Conservation (phyloP, 1,140 invertebrate genomes). For the Trachymyrmex cornetzi region DNA sequence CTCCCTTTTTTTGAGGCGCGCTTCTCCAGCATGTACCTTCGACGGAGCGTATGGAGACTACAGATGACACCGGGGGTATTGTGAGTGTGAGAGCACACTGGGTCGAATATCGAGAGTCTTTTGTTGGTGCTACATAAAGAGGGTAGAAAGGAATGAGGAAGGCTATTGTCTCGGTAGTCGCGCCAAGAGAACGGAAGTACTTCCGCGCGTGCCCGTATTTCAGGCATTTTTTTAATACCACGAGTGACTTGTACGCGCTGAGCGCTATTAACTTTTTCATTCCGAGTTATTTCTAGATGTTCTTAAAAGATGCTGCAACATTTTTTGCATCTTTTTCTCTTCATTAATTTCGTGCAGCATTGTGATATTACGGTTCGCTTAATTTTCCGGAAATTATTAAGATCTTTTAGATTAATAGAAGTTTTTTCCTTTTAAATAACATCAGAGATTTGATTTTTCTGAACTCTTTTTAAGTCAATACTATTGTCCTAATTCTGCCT, state of each 20-base stretch:
- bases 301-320: neutral
- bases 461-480: neutral
- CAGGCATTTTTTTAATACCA: constrained; percentile 55
- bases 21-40: constrained; percentile 5
- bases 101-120: constrained; percentile 58
- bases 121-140: constrained; percentile 60
- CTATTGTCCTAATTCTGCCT: neutral
- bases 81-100: constrained; percentile 41
- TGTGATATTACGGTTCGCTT: too few species aligned
- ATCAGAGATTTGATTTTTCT: neutral
- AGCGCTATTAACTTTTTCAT: constrained; percentile 44
- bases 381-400: neutral
- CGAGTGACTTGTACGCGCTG: constrained; percentile 35
- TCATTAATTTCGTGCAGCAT: neutral
- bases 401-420: neutral
- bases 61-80: constrained; percentile 42
- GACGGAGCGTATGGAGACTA: constrained; percentile 32
- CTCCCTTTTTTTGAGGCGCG: neutral
- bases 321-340: neutral
- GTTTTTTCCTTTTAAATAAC: neutral
- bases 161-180: constrained; percentile 52
- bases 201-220: constrained; percentile 47
- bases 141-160: constrained; percentile 45
- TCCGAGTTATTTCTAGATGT: constrained; percentile 22
- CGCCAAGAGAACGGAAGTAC: constrained; percentile 39